Evolutionary conservation across 2,113 vertebrate species (phyloP).

Genomic region (Anser brachyrhynchus): DNA sequence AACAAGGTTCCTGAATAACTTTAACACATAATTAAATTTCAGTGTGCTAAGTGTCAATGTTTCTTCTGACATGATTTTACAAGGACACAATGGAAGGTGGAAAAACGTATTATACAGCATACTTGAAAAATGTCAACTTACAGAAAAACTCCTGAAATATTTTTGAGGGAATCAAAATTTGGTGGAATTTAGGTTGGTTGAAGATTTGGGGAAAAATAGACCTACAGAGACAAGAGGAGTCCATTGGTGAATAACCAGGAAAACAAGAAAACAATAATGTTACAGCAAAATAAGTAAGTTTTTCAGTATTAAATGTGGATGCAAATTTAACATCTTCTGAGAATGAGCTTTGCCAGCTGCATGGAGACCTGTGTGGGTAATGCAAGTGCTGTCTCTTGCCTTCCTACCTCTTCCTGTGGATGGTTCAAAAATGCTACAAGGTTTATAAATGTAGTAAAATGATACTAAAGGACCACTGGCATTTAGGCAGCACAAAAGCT

Average conservation of each 20-base stretch:
- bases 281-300: not conserved
- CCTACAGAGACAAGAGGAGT: not conserved
- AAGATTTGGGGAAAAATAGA: not conserved
- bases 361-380: not conserved
- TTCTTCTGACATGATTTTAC: not conserved
- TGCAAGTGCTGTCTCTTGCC: not conserved
- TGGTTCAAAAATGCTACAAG: not conserved
- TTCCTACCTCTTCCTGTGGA: not conserved
- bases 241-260: not conserved
- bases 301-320: not conserved
- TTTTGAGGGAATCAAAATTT: not conserved
- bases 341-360: not conserved
- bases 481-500: not conserved
- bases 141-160: not conserved
- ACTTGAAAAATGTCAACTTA: not conserved
- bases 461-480: not conserved
- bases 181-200: not conserved
- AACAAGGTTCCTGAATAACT: not conserved
- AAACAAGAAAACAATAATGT: not conserved
- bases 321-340: not conserved
- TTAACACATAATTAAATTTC: conserved; percentile 15
- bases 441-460: not conserved
- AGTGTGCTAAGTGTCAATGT: not conserved
- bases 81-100: not conserved
- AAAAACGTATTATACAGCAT: not conserved